Base-by-base conservation (phyloP, 2,113 vertebrate species). In the Ammospiza caudacuta region DNA sequence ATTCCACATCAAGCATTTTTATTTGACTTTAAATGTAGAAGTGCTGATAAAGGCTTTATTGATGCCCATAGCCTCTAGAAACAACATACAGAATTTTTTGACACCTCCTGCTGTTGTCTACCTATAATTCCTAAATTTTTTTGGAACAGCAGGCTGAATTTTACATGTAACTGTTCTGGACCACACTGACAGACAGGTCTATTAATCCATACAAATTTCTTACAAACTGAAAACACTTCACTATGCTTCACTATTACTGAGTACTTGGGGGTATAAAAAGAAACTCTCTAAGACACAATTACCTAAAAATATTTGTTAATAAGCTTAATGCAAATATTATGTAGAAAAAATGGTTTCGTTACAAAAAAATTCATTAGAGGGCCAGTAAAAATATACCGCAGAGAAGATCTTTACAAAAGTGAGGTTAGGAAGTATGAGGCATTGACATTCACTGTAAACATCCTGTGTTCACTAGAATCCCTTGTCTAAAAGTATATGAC, bases 381-480 rank as follows among this genome's bases (percentile, higher is more conserved):
- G 97, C 97, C 97, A 97, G 96, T 98, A 98, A 98, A 98, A 98
- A 98, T 97, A 98, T 95, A 96, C 95, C 59, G 91, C 94, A 97
- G 96, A 96, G 94, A 94, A 95, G 93, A 96, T 96, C 94, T 97
- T 97, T 95, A 96, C 95, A 98, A 98, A 98, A 97, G 94, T 96
- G 97, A 98, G 98, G 98, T 98, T 97, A 97, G 73, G 94, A 97
- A 97, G 72, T 76, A 90, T 68, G 97, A 98, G 97, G 97, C 97
- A 97, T 98, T 96, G 94, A 95, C 94, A 95, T 97, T 97, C 95
- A 96, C 97, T 98, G 98, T 98, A 98, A 98, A 98, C 97, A 97
- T 80, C 88, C 43, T 91, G 96, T 96, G 96, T 97, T 98, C 94
- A 97, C 96, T 96, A 95, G 41, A 94, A 95, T 98, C 97, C 97